Conservation (phyloP, 2,888 invertebrate species). For the Epinotia nisella region DNA sequence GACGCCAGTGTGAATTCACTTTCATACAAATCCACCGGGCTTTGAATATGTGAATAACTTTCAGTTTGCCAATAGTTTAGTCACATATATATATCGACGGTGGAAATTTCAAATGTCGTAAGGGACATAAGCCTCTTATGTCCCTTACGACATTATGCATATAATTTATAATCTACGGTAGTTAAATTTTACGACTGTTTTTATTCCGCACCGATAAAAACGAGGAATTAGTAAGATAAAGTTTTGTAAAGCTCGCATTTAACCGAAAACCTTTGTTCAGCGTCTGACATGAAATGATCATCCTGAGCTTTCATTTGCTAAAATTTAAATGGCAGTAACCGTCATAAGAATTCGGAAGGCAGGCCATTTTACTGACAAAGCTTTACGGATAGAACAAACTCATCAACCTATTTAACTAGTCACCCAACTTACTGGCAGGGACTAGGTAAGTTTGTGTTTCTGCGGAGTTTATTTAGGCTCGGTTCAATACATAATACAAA, state of each 20-base stretch:
- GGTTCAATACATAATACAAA: conserved; percentile 48
- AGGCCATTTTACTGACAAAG: conserved; percentile 19
- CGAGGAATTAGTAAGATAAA: background rate
- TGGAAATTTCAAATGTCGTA: too few species aligned
- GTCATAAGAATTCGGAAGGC: conserved; percentile 8
- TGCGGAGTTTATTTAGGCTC: conserved; percentile 46
- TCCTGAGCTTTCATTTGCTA: background rate
- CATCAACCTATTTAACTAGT: conserved; percentile 29
- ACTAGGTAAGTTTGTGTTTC: conserved; percentile 22
- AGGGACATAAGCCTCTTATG: too few species aligned
- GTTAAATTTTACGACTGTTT: background rate
- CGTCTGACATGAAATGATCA: conserved; percentile 7
- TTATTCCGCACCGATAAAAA: background rate
- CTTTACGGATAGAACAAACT: conserved; percentile 13
- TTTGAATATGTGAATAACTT: too few species aligned
- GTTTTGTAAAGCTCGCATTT: conserved; percentile 1
- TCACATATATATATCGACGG: too few species aligned
- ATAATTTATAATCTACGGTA: background rate
- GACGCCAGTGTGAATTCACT: too few species aligned
- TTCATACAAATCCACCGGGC: too few species aligned
- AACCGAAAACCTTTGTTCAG: conserved; percentile 10
- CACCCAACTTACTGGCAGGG: conserved; percentile 13
- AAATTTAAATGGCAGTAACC: conserved; percentile 17
- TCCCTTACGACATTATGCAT: too few species aligned
- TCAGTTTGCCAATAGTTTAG: background rate